phyloP scores from a whole-genome alignment of 2,888 invertebrate genomes.

The Aphrophora alni region DNA sequence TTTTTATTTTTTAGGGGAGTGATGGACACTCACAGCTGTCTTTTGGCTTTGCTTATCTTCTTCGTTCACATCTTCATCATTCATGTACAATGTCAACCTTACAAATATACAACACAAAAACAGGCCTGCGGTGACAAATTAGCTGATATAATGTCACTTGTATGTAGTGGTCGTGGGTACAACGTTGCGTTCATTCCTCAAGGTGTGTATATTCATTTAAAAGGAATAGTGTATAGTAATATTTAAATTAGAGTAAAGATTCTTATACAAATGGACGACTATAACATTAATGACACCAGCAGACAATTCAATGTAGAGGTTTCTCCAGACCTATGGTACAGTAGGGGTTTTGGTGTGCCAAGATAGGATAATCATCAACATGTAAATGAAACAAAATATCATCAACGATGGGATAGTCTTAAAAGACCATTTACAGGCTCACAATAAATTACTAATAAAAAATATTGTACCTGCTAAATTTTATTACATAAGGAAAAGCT shows the following conservation, averaged over 20 bases:
- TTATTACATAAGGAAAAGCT: too few relatives aligned
- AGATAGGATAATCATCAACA: too few relatives aligned
- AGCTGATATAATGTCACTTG: constrained; percentile 40
- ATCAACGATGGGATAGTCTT: too few relatives aligned
- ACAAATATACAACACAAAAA: constrained; percentile 17
- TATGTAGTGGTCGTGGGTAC: constrained; percentile 40
- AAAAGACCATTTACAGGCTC: too few relatives aligned
- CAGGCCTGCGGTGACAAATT: constrained; percentile 40
- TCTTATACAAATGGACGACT: background rate
- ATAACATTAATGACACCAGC: background rate
- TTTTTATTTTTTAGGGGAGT: background rate
- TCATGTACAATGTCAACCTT: background rate
- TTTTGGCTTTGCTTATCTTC: background rate
- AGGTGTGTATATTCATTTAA: background rate
- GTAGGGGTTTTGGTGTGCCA: too few relatives aligned
- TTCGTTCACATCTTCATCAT: too few relatives aligned
- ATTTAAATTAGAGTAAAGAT: background rate
- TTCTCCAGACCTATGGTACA: too few relatives aligned
- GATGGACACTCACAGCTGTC: background rate
- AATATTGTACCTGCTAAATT: too few relatives aligned
- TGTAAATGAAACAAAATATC: too few relatives aligned
- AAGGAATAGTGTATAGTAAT: background rate
- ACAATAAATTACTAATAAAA: too few relatives aligned
- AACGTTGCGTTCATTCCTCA: constrained; percentile 31
- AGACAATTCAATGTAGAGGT: too few relatives aligned